phyloP scores from a whole-genome alignment of 1,140 invertebrate genomes.

The Drosophila nigromelanica region DNA sequence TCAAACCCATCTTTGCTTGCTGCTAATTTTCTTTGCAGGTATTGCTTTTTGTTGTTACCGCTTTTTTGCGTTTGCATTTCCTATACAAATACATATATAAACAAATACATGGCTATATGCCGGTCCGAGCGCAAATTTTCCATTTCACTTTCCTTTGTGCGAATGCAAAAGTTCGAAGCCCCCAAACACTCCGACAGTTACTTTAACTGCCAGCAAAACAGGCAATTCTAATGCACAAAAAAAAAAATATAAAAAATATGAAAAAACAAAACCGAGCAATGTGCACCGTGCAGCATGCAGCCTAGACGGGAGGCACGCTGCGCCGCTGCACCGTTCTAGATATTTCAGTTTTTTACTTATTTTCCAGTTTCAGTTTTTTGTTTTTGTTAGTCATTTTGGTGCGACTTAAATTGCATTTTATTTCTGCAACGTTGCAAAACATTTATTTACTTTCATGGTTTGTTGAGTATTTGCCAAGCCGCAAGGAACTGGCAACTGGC shows the following conservation, averaged over 20 bases:
- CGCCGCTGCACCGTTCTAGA: conserved; percentile 71
- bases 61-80: conserved; percentile 49
- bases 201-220: conserved; percentile 58
- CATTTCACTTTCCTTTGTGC: conserved; percentile 80
- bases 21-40: too few species aligned
- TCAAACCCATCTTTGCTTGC: too few species aligned
- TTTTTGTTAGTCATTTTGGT: conserved; percentile 73
- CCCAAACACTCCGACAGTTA: conserved; percentile 55
- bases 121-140: conserved; percentile 1
- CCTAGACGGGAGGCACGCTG: conserved; percentile 35
- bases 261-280: conserved; percentile 35
- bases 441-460: conserved; percentile 83
- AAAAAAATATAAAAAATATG: conserved; percentile 29
- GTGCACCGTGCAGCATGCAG: conserved; percentile 48
- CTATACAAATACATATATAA: not conserved
- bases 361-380: conserved; percentile 23
- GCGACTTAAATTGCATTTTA: conserved; percentile 83
- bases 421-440: conserved; percentile 82
- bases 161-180: conserved; percentile 75
- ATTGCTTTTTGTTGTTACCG: not conserved
- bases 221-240: conserved; percentile 46
- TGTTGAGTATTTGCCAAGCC: conserved; percentile 82
- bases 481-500: conserved; percentile 62
- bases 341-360: conserved; percentile 45
- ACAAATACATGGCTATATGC: not conserved